Conservation (phyloP, 64 coral and sea anemone genomes). For the Anthopleura sola region DNA sequence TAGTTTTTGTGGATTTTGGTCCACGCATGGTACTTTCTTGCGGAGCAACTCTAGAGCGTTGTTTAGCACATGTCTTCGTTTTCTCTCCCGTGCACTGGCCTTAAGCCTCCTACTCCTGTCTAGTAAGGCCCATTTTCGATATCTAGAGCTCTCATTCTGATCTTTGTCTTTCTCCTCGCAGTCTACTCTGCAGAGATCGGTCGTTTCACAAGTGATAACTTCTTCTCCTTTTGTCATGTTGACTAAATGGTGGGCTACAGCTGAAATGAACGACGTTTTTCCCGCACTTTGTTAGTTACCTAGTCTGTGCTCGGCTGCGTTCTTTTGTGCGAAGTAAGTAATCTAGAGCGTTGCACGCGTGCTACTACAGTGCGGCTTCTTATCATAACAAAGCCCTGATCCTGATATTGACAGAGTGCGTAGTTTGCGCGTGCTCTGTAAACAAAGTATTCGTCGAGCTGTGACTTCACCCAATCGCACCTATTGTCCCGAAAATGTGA, state of each 20-base stretch:
- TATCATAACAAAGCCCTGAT: constrained; percentile 59
- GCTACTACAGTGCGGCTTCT: constrained; percentile 41
- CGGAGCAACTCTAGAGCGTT: constrained; percentile 85
- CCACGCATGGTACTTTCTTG: constrained; percentile 96
- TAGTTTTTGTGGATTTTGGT: constrained; percentile 96
- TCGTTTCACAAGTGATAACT: not conserved
- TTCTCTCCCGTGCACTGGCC: constrained; percentile 86
- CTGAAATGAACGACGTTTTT: constrained; percentile 43
- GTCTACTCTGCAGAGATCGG: constrained; percentile 31
- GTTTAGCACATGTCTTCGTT: constrained; percentile 91
- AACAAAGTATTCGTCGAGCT: not conserved
- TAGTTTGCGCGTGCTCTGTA: constrained; percentile 23
- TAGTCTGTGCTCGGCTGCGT: constrained; percentile 3
- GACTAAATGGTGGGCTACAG: not conserved
- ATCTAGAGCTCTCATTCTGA: constrained; percentile 54
- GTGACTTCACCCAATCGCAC: not conserved
- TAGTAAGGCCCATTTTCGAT: constrained; percentile 90
- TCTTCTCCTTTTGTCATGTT: constrained; percentile 31
- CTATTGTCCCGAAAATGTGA: not conserved
- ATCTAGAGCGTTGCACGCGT: constrained; percentile 56
- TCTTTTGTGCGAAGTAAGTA: constrained; percentile 56
- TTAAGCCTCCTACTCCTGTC: constrained; percentile 87
- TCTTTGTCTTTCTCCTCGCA: constrained; percentile 72
- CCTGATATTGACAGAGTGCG: constrained; percentile 60
- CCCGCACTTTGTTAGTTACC: constrained; percentile 22